These are phyloP conservation scores for Bambusicola thoracicus DNA, from an alignment of 2,113 vertebrate genomes.

Conservation along the genomic window DNA sequence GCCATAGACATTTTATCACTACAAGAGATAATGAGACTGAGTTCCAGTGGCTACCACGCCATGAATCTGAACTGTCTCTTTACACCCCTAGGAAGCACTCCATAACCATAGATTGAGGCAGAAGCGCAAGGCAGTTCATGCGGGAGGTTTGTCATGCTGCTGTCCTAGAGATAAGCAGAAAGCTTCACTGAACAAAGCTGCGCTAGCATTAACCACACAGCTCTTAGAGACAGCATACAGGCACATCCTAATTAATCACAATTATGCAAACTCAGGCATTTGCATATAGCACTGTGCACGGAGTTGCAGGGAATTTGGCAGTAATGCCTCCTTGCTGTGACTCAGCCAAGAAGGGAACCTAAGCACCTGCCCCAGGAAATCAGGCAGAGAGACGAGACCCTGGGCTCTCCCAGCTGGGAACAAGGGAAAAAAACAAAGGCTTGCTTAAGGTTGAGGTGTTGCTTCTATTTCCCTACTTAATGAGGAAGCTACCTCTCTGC, in stretches of 20 bases:
- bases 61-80: background rate
- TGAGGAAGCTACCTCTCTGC: background rate
- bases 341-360: background rate
- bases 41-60: background rate
- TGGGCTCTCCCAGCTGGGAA: background rate
- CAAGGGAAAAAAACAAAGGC: background rate
- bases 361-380: background rate
- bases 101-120: background rate
- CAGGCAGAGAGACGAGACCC: background rate
- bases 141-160: background rate
- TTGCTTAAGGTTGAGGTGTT: background rate
- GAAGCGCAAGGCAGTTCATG: background rate
- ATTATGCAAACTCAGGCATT: constrained; percentile 5
- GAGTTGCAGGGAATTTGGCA: background rate
- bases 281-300: background rate
- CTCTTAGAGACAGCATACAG: background rate
- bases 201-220: background rate
- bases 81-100: background rate
- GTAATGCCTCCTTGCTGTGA: background rate
- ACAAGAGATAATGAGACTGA: background rate
- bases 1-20: background rate
- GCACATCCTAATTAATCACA: constrained; percentile 19
- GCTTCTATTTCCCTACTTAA: background rate
- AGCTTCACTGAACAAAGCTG: constrained; percentile 16
- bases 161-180: constrained; percentile 35